Percentiles rank a stretch among this genome's conserved stretches.
These are phyloP conservation scores for Caracal caracal DNA, from an alignment of 2,113 vertebrate genomes.

Conservation along the genomic window DNA sequence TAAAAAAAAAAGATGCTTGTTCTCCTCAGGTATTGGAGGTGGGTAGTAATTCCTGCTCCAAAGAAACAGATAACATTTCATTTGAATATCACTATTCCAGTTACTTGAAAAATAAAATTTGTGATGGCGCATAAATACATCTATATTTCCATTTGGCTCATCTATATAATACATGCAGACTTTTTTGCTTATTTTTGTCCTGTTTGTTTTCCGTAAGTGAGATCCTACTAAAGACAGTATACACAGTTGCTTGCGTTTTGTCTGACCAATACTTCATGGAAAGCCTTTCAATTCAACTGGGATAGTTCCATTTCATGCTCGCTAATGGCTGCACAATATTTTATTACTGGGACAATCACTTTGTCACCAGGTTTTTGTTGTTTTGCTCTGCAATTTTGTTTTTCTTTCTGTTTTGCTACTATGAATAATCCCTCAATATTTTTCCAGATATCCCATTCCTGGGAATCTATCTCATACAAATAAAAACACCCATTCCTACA, in stretches of 20 bases:
- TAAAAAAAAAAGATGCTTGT: background rate
- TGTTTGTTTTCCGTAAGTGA: background rate
- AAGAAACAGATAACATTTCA: background rate
- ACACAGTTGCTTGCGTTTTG: background rate
- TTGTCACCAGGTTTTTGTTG: background rate
- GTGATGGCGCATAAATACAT: background rate
- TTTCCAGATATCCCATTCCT: conserved; percentile 10
- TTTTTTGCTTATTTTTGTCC: background rate
- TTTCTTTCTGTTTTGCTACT: background rate
- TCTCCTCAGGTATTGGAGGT: background rate
- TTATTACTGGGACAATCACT: background rate
- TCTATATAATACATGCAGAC: background rate
- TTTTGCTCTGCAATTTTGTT: background rate
- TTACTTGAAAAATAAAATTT: background rate
- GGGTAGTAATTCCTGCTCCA: background rate
- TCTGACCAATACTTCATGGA: background rate
- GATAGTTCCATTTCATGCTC: background rate
- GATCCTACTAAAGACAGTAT: background rate
- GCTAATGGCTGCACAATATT: background rate
- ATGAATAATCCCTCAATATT: background rate
- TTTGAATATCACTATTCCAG: background rate
- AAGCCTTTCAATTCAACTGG: background rate
- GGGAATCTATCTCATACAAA: background rate
- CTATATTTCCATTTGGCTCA: background rate
- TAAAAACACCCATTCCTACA: background rate